Percentiles rank a stretch among this genome's conserved stretches.
phyloP scores from a whole-genome alignment of 2,113 vertebrate species.

The Planiliza haematocheilus region DNA sequence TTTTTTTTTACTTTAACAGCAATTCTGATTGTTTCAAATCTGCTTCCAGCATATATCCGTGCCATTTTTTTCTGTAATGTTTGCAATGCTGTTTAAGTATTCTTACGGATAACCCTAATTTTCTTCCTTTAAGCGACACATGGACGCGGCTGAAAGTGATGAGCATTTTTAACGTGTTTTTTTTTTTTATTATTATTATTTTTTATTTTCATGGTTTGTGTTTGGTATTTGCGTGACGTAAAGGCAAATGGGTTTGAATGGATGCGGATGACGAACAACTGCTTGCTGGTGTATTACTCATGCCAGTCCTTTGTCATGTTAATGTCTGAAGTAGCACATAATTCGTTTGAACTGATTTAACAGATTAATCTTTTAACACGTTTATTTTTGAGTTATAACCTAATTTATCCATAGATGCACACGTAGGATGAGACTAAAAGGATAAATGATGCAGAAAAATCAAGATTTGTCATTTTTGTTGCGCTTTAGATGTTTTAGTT shows the following conservation, averaged over 20 bases:
- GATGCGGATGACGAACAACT: constrained; percentile 16
- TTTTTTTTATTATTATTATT: neutral
- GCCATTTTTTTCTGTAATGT: constrained; percentile 63
- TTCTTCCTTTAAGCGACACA: constrained; percentile 41
- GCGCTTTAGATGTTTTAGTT: constrained; percentile 63
- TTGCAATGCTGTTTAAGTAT: constrained; percentile 57
- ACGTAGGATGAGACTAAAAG: constrained; percentile 73
- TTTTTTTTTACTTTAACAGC: constrained; percentile 56
- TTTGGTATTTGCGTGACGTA: constrained; percentile 34
- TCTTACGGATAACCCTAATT: constrained; percentile 43
- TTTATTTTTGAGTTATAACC: constrained; percentile 60
- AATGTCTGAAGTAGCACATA: constrained; percentile 67
- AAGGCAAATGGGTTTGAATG: constrained; percentile 60
- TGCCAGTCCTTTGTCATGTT: constrained; percentile 50
- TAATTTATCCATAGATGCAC: constrained; percentile 78
- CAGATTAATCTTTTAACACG: constrained; percentile 65
- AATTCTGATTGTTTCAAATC: constrained; percentile 74
- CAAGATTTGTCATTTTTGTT: constrained; percentile 53
- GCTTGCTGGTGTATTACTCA: constrained; percentile 39
- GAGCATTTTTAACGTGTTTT: constrained; percentile 32
- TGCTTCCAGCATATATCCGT: constrained; percentile 75
- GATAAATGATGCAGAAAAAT: constrained; percentile 58
- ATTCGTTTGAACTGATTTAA: constrained; percentile 71
- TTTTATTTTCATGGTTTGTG: neutral
- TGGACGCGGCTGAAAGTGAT: constrained; percentile 51